phyloP scores from a whole-genome alignment of 2,888 invertebrate genomes.

The Syritta pipiens region DNA sequence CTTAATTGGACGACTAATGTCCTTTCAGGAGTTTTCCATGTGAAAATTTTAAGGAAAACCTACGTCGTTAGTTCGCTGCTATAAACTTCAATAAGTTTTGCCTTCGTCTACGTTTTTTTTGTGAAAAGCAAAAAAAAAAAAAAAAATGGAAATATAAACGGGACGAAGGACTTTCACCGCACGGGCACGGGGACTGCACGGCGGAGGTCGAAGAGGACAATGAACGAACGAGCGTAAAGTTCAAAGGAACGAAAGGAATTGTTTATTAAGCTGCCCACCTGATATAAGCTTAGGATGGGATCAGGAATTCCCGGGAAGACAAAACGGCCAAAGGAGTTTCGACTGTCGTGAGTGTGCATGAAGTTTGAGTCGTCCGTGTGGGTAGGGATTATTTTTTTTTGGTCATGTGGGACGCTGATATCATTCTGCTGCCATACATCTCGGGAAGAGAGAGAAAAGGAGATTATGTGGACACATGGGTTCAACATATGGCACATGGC shows the following conservation, averaged over 20 bases:
- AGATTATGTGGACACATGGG: too few species aligned
- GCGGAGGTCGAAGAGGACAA: neutral
- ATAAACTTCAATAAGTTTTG: slow-evolving; percentile 22
- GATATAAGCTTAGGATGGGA: neutral
- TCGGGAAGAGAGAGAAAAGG: too few species aligned
- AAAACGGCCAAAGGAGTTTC: neutral
- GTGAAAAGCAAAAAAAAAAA: too few species aligned
- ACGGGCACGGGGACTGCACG: neutral
- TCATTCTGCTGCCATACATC: neutral
- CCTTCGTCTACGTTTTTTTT: neutral
- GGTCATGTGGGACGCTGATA: neutral
- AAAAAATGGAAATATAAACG: too few species aligned
- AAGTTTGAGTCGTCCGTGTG: neutral
- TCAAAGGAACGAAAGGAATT: slow-evolving; percentile 11
- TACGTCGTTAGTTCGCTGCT: slow-evolving; percentile 29
- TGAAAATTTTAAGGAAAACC: slow-evolving; percentile 26
- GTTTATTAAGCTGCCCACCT: slow-evolving; percentile 17
- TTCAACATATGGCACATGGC: too few species aligned
- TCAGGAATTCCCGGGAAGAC: neutral
- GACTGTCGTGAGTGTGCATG: neutral
- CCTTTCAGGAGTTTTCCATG: slow-evolving; percentile 29
- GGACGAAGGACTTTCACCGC: too few species aligned
- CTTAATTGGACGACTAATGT: slow-evolving; percentile 50
- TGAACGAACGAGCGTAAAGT: neutral
- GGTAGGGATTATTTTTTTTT: neutral